Evolutionary conservation across 2,888 invertebrate genomes (phyloP).

Genomic region (Mamestra brassicae): DNA sequence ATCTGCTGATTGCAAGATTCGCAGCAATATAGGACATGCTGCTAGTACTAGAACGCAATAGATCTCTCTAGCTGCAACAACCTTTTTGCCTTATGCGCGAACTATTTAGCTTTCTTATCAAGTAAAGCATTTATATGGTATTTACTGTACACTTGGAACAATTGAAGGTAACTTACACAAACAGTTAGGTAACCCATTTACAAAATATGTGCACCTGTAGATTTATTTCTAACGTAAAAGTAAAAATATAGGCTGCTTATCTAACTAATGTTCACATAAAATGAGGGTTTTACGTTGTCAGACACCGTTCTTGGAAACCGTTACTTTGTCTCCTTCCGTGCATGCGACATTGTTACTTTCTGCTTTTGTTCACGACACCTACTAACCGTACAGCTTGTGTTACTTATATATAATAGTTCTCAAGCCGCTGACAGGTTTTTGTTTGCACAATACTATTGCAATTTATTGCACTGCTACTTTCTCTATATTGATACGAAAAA

Average conservation of each 20-base stretch:
- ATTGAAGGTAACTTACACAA: conserved; percentile 45
- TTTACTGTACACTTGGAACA: conserved; percentile 31
- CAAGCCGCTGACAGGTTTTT: conserved; percentile 63
- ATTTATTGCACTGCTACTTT: conserved; percentile 67
- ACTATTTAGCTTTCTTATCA: conserved; percentile 47
- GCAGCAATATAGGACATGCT: conserved; percentile 3
- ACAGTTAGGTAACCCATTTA: conserved; percentile 52
- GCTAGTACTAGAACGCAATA: conserved; percentile 6
- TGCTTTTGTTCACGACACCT: conserved; percentile 68
- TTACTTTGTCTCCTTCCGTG: conserved; percentile 72
- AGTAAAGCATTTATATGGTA: conserved; percentile 39
- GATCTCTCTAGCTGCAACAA: conserved; percentile 42
- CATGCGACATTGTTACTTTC: conserved; percentile 73
- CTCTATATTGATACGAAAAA: conserved; percentile 56
- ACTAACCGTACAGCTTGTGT: conserved; percentile 57
- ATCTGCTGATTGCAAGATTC: not conserved
- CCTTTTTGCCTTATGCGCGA: conserved; percentile 19
- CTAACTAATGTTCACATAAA: conserved; percentile 61
- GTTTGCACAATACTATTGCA: conserved; percentile 66
- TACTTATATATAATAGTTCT: conserved; percentile 50
- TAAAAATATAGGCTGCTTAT: conserved; percentile 59
- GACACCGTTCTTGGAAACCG: conserved; percentile 70
- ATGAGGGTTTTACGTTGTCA: conserved; percentile 64
- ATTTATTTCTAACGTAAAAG: conserved; percentile 60
- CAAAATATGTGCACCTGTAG: conserved; percentile 31